These are phyloP conservation scores for Epinotia ramella DNA, from an alignment of 2,888 invertebrate genomes.

Conservation along the genomic window DNA sequence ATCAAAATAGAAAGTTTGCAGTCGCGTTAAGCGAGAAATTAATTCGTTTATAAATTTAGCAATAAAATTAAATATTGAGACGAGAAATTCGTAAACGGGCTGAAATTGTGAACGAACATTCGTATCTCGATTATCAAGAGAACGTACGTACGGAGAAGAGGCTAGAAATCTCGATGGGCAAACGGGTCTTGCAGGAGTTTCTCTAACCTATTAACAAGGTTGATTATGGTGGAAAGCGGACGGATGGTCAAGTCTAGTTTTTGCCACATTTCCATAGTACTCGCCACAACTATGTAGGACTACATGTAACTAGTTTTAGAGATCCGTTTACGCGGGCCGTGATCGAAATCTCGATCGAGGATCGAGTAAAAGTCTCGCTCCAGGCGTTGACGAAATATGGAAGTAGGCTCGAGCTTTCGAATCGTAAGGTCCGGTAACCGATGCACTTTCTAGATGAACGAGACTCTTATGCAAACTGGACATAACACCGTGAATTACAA, in stretches of 20 bases:
- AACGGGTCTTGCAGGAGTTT: slow-evolving; percentile 72
- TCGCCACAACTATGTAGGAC: slow-evolving; percentile 69
- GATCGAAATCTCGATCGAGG: slow-evolving; percentile 71
- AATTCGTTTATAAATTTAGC: slow-evolving; percentile 48
- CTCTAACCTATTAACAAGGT: slow-evolving; percentile 80
- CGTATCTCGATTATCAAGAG: slow-evolving; percentile 52
- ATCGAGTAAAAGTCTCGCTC: slow-evolving; percentile 77
- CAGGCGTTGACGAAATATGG: slow-evolving; percentile 78
- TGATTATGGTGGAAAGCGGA: slow-evolving; percentile 80
- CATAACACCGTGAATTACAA: slow-evolving; percentile 80
- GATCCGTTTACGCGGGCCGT: slow-evolving; percentile 68
- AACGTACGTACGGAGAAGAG: slow-evolving; percentile 62
- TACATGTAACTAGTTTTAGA: slow-evolving; percentile 68
- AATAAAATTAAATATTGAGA: slow-evolving; percentile 41
- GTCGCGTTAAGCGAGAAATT: slow-evolving; percentile 47
- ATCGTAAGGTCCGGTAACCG: slow-evolving; percentile 68
- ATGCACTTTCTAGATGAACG: slow-evolving; percentile 82
- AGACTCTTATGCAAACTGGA: slow-evolving; percentile 78
- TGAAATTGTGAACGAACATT: slow-evolving; percentile 59
- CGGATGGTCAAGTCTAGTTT: slow-evolving; percentile 72
- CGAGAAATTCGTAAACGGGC: slow-evolving; percentile 32
- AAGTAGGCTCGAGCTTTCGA: slow-evolving; percentile 80
- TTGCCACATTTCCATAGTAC: slow-evolving; percentile 76
- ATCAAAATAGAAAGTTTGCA: slow-evolving; percentile 74
- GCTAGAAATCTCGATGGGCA: slow-evolving; percentile 67